These are phyloP conservation scores for Varroa destructor DNA, from an alignment of 1,140 invertebrate species.

Conservation along the genomic window DNA sequence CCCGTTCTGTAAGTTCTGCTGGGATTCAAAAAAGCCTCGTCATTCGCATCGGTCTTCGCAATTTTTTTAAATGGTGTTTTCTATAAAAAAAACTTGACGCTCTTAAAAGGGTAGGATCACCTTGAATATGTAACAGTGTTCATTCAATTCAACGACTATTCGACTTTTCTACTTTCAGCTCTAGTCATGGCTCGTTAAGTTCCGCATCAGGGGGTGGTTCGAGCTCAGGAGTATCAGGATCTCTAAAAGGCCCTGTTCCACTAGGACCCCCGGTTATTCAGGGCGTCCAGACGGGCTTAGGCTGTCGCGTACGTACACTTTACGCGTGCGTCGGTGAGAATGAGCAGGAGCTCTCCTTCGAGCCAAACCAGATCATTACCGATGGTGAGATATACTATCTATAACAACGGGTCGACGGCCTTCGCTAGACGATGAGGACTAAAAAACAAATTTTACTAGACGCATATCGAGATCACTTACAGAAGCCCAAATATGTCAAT, in stretches of 20 bases:
- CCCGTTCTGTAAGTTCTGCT: constrained; percentile 6
- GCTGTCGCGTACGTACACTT: constrained; percentile 63
- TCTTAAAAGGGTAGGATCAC: no score
- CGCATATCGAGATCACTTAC: background rate
- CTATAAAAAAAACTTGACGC: no score
- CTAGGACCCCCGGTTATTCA: no score
- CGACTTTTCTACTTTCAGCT: background rate
- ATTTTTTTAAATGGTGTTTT: no score
- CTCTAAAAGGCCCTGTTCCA: background rate
- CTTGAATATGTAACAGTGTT: no score
- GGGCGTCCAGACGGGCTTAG: constrained; percentile 31
- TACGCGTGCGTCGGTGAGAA: constrained; percentile 91
- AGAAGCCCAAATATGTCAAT: no score
- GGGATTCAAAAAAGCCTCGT: background rate
- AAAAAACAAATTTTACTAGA: constrained; percentile 1
- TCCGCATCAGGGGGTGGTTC: constrained; percentile 28
- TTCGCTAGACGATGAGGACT: constrained; percentile 17
- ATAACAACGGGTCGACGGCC: background rate
- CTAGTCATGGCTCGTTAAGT: constrained; percentile 30
- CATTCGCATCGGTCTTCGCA: no score
- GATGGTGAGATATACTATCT: constrained; percentile 57
- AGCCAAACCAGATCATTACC: constrained; percentile 92
- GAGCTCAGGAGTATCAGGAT: background rate
- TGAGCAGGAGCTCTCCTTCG: constrained; percentile 89
- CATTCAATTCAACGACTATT: no score